These are phyloP conservation scores for Clarias fuscus DNA, from an alignment of 2,797 vertebrate species.

Conservation along the genomic window DNA sequence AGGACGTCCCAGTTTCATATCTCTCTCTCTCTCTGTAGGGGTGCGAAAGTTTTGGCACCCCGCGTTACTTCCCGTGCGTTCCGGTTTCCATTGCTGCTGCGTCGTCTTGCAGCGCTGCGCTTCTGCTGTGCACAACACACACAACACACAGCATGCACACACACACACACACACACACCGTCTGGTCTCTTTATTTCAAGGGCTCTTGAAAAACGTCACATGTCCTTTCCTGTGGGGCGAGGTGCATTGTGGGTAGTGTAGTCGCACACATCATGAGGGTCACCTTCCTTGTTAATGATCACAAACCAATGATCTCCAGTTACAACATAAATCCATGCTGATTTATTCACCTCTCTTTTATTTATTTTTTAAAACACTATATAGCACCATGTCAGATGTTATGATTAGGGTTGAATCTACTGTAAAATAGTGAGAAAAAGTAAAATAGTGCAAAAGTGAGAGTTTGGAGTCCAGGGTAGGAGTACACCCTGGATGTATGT, in stretches of 20 bases:
- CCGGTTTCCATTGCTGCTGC: slow-evolving; percentile 68
- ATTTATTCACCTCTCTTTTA: not conserved
- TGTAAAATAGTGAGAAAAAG: not conserved
- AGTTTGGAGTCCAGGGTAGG: not conserved
- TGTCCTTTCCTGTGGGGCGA: slow-evolving; percentile 54
- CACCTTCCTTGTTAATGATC: not conserved
- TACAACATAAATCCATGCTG: not conserved
- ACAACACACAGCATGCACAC: not conserved
- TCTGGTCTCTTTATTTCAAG: slow-evolving; percentile 68
- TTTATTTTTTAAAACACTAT: not conserved
- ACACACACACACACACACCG: not conserved
- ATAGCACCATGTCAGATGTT: not conserved
- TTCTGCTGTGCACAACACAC: slow-evolving; percentile 50
- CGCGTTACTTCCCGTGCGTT: slow-evolving; percentile 64
- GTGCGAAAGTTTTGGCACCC: slow-evolving; percentile 55
- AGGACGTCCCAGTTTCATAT: not conserved
- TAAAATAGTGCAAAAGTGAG: not conserved
- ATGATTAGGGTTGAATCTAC: too few relatives aligned
- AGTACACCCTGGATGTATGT: not conserved
- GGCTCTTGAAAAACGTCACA: slow-evolving; percentile 67
- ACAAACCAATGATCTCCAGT: not conserved
- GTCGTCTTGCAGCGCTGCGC: slow-evolving; percentile 63
- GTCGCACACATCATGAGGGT: slow-evolving; percentile 47
- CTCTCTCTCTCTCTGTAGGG: not conserved
- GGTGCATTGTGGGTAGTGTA: slow-evolving; percentile 72